phyloP scores from a whole-genome alignment of 2,113 vertebrate genomes.

The Spea bombifrons region DNA sequence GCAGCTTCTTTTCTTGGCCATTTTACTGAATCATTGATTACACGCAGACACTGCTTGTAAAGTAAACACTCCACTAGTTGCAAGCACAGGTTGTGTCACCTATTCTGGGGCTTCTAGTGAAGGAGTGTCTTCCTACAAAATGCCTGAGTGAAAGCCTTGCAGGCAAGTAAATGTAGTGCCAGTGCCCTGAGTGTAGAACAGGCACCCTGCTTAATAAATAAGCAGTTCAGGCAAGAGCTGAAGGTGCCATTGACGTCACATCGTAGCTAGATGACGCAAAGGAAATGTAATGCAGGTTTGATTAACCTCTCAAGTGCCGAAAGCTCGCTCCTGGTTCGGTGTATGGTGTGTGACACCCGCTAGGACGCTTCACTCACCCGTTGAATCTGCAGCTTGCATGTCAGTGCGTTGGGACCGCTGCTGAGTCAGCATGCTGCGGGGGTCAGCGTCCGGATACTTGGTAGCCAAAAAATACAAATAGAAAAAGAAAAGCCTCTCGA shows the following conservation, averaged over 20 bases:
- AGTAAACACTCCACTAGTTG: too few species aligned
- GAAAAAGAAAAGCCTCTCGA: not conserved
- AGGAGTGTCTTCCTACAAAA: too few species aligned
- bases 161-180: not conserved
- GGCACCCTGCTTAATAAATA: too few species aligned
- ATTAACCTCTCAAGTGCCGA: not conserved
- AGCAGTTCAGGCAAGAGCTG: too few species aligned
- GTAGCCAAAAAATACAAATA: not conserved
- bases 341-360: not conserved
- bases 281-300: not conserved
- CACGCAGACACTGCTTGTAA: too few species aligned
- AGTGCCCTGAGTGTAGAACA: not conserved
- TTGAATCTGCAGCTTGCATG: conserved; percentile 35
- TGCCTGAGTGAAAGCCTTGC: too few species aligned
- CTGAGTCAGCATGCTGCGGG: conserved; percentile 44
- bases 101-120: too few species aligned
- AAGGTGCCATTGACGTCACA: conserved; percentile 32
- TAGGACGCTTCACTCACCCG: conserved; percentile 18
- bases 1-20: too few species aligned
- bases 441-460: conserved; percentile 16
- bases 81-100: too few species aligned
- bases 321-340: not conserved
- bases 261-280: not conserved
- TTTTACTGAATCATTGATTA: too few species aligned
- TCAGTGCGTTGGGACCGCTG: conserved; percentile 34